Base-by-base conservation (phyloP, 2,113 vertebrate species). In the Ascaphus truei region DNA sequence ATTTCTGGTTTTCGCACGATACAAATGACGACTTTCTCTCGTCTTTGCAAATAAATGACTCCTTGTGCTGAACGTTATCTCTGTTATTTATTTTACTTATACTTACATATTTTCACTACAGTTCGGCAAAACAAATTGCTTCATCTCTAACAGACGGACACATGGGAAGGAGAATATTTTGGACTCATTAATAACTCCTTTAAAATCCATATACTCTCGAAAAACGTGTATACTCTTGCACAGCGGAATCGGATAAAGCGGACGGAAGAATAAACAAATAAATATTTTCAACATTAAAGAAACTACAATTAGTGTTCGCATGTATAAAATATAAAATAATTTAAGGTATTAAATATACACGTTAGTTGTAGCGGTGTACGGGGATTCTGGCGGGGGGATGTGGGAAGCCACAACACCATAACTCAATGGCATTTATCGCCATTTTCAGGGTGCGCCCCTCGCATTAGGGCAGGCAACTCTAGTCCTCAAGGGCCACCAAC, bases 301-400 rank as follows among this genome's bases (percentile, higher is more conserved):
- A 60, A 39, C 56, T 39, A 69, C 55, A 60, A 51, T 60, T 69
- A 69, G 66, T 69, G 56, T 69, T 47, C 16, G 66, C 56, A 60
- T 60, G 66, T 69, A 69, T 69, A 69, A 69, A 69, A 69, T 69
- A 69, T 69, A 69, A 60, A 69, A 69, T 69, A 69, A 69, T 69
- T 69, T 69, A 69, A 59, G 25, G 22, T 51, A 52, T 47, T 67
- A 51, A 48, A 69, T 69, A 69, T 69, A 69, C 56, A 51, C 36
- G 43, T 56, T 56, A 67, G 53, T 16, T 16, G 51, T 4, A 53
- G 51, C 51, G 7, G 5, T 30, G 51, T 29, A 5, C 20, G 43
- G 52, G 53, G 30, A 16, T 29, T 20, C 43, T n/a, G n/a, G n/a
- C n/a, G n/a, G n/a, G n/a, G n/a, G n/a, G n/a, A n/a, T n/a, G n/a